Evolutionary conservation across 2,797 vertebrate genomes (phyloP), one percentile per base, ranked within the genome.

Genomic region (Syngnathus rostellatus): DNA sequence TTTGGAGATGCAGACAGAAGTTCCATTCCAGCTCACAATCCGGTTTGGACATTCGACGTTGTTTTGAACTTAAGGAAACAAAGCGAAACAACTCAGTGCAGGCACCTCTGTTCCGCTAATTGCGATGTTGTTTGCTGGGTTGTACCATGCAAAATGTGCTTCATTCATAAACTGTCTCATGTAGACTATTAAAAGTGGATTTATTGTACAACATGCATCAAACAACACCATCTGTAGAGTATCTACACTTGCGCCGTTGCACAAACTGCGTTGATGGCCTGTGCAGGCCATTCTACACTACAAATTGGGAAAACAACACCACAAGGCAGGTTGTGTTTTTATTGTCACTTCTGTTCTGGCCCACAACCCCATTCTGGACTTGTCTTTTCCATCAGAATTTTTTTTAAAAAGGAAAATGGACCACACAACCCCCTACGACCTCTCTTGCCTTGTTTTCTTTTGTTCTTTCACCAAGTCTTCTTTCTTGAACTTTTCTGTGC

Each of bases 401-500:
- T 62, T n/a, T n/a, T n/a, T n/a, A 68, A 72, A 81, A 79, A 77
- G 64, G 4, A 69, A 66, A 76, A 63, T 40, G 72, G 72, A 80
- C 77, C 68, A 53, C 57, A 71, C 71, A 71, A 68, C 72, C 75
- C 3, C 66, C 67, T 73, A 59, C 82, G 78, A 62, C 80, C 75
- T 74, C 75, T 68, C 54, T 79, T 72, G 66, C 76, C 73, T 72
- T 70, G 51, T 84, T 81, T 78, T 73, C 79, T 65, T 68, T 77
- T 78, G 71, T 79, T 80, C 70, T 68, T 72, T 17, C 69, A 85
- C 80, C 69, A 87, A 83, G 68, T 68, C 70, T 68, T 79, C 66
- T 77, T 77, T 75, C 76, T 69, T 71, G 77, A 83, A 80, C 73
- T 41, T 81, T 83, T 70, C 79, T 75, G 82, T 85, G 82, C 80